These are phyloP conservation scores for Venusia cambrica DNA, from an alignment of 2,888 invertebrate species.

Conservation along the genomic window DNA sequence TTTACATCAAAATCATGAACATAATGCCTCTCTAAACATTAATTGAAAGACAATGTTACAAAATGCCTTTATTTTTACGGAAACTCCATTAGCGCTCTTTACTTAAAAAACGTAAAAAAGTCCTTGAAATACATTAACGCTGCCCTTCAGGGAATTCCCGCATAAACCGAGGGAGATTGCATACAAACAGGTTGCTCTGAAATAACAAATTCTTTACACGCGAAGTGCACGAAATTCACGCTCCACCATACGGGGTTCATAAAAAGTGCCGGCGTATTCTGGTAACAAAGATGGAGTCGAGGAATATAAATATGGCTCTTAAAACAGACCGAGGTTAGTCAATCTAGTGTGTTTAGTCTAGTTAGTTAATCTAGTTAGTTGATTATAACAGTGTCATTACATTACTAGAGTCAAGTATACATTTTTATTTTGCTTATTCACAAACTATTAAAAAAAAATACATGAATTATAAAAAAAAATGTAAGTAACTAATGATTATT, in stretches of 20 bases:
- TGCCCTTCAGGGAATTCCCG: constrained; percentile 20
- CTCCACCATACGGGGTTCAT: constrained; percentile 10
- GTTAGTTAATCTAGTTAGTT: no score
- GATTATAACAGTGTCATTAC: no score
- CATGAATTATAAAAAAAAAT: no score
- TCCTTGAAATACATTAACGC: constrained; percentile 24
- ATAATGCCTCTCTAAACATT: constrained; percentile 11
- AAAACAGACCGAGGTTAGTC: no score
- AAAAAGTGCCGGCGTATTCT: constrained; percentile 22
- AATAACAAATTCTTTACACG: constrained; percentile 27
- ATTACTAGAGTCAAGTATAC: no score
- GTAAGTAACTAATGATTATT: no score
- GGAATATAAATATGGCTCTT: no score
- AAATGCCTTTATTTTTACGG: constrained; percentile 16
- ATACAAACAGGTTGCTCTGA: constrained; percentile 16
- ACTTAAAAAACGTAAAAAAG: constrained; percentile 20
- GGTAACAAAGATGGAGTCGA: no score
- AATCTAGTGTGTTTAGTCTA: no score
- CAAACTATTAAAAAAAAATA: no score
- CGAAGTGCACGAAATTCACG: constrained; percentile 23
- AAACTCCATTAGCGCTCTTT: constrained; percentile 25
- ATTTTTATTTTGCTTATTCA: no score
- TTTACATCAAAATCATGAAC: constrained; percentile 11
- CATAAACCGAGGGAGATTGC: constrained; percentile 14
- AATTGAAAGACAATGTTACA: constrained; percentile 22